Conservation (phyloP, 2,797 vertebrate genomes). For the Tympanoctomys barrerae region DNA sequence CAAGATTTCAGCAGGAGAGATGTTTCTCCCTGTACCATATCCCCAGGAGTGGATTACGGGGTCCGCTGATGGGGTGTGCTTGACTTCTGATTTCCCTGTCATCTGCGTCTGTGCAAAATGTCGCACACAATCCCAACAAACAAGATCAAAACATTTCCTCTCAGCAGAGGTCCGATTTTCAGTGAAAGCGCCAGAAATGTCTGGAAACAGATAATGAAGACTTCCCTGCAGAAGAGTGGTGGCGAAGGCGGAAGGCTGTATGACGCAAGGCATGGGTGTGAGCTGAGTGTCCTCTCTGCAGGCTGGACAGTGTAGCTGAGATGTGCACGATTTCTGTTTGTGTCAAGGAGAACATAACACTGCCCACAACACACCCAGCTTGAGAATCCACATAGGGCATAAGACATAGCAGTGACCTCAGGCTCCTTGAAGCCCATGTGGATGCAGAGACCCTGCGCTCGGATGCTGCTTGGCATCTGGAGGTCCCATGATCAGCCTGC, state of each 20-base stretch:
- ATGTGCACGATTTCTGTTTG: neutral
- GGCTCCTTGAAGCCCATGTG: neutral
- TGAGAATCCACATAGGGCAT: neutral
- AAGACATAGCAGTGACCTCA: neutral
- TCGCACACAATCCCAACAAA: neutral
- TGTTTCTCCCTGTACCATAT: accelerated
- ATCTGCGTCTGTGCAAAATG: neutral
- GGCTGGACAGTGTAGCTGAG: neutral
- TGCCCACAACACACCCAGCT: neutral
- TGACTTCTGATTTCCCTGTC: neutral
- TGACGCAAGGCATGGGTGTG: accelerated
- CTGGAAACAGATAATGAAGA: accelerated
- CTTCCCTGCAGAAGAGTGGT: neutral
- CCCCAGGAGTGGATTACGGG: accelerated
- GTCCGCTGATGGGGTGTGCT: accelerated
- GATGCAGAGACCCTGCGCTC: neutral
- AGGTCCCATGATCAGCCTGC: neutral
- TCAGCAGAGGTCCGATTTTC: neutral
- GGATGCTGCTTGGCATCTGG: neutral
- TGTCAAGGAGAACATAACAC: neutral
- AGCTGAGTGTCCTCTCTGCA: accelerated
- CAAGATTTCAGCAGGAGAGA: accelerated
- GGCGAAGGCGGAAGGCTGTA: accelerated
- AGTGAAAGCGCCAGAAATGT: neutral
- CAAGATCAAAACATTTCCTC: neutral